Percentiles rank a stretch among this genome's conserved stretches.
phyloP scores from a whole-genome alignment of 2,797 vertebrate species.

The Nyctibius grandis region DNA sequence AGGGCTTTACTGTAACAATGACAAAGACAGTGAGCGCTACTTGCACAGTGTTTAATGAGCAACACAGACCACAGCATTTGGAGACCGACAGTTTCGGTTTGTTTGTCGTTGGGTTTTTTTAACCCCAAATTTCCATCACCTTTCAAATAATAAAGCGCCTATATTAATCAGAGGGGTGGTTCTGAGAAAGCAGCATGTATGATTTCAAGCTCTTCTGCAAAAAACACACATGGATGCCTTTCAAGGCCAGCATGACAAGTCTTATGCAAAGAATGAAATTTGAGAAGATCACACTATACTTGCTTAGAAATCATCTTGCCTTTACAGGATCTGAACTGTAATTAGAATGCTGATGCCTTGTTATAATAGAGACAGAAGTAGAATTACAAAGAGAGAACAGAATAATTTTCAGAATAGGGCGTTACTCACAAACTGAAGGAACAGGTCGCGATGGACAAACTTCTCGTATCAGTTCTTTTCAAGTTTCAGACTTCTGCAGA shows the following conservation, averaged over 20 bases:
- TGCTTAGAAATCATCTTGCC: background rate
- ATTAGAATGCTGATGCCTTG: background rate
- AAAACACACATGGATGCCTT: background rate
- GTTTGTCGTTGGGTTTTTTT: background rate
- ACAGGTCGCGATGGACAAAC: background rate
- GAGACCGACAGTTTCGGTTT: background rate
- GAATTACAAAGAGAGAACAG: background rate
- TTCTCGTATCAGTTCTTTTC: background rate
- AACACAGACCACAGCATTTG: background rate
- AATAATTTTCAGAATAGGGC: background rate
- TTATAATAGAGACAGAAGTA: background rate
- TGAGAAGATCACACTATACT: background rate
- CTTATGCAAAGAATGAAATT: background rate
- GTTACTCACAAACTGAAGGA: background rate
- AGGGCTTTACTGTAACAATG: background rate
- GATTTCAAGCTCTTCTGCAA: background rate
- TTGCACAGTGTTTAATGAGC: background rate
- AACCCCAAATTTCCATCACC: background rate
- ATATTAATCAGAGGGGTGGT: background rate
- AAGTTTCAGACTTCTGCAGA: constrained; percentile 6
- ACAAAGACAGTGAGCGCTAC: background rate
- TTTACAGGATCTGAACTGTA: background rate
- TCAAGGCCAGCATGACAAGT: background rate
- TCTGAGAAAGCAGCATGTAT: background rate
- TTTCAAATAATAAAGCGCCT: background rate